These are phyloP conservation scores for Lytechinus pictus DNA, from an alignment of 35 echinoderm and acorn worm genomes.

Conservation along the genomic window DNA sequence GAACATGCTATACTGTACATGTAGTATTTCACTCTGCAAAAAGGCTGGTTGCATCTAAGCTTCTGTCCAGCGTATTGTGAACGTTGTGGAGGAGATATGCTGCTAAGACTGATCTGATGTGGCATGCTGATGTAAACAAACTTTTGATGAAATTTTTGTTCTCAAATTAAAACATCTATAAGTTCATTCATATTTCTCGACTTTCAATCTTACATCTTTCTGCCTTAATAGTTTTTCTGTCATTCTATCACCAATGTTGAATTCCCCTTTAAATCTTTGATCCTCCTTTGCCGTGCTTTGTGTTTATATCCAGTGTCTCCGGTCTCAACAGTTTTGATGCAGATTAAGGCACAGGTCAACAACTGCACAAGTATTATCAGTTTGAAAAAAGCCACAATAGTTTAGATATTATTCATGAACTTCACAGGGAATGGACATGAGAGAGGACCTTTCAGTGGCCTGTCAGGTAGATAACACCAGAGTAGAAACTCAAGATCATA, in stretches of 20 bases:
- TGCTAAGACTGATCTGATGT: too few species aligned
- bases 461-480: not conserved
- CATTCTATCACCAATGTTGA: not conserved
- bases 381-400: not conserved
- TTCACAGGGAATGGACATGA: not conserved
- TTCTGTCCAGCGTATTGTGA: too few species aligned
- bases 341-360: not conserved
- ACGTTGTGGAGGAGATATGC: too few species aligned
- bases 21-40: too few species aligned
- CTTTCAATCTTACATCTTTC: too few species aligned
- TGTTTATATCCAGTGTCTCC: not conserved
- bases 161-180: not conserved
- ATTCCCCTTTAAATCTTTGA: not conserved
- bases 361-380: not conserved
- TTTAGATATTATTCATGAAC: conserved; percentile 14
- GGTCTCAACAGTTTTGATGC: not conserved
- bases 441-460: not conserved
- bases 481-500: not conserved
- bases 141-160: not conserved
- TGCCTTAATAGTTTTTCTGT: not conserved
- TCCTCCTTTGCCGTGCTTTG: too few species aligned
- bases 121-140: not conserved
- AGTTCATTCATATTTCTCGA: too few species aligned
- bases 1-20: too few species aligned
- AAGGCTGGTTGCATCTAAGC: too few species aligned